These are phyloP conservation scores for Drosophila repleta DNA, from an alignment of 1,140 invertebrate species.

Conservation along the genomic window DNA sequence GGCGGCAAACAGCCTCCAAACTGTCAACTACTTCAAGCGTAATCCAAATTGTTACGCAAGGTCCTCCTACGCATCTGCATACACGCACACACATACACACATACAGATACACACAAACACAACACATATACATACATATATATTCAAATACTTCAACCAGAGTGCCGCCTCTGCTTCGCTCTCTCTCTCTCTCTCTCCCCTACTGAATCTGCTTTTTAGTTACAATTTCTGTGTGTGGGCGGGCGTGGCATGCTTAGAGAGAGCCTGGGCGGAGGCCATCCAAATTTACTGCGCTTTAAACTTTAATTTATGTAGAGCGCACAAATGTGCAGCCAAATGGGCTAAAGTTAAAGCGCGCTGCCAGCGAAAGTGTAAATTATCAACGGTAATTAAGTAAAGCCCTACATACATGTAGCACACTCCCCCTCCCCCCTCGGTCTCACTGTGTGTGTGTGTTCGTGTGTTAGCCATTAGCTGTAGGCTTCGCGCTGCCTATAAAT, in stretches of 20 bases:
- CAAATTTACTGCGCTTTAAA: constrained; percentile 74
- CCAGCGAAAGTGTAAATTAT: constrained; percentile 77
- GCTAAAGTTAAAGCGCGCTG: constrained; percentile 61
- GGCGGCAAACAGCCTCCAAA: constrained; percentile 18
- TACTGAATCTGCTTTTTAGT: constrained; percentile 44
- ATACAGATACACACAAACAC: background rate
- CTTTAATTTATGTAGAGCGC: constrained; percentile 74
- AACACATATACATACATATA: constrained; percentile 1
- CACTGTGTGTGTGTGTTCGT: background rate
- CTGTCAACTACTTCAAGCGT: constrained; percentile 75
- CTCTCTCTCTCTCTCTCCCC: background rate
- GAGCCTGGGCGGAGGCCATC: background rate
- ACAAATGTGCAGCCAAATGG: constrained; percentile 46
- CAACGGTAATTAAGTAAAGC: constrained; percentile 75
- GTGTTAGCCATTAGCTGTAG: constrained; percentile 53
- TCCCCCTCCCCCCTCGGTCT: too few relatives aligned
- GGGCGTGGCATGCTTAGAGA: background rate
- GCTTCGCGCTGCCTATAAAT: constrained; percentile 66
- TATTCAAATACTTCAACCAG: constrained; percentile 21
- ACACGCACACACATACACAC: constrained; percentile 16
- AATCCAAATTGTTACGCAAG: constrained; percentile 79
- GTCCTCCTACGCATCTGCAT: constrained; percentile 5
- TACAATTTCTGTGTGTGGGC: constrained; percentile 20
- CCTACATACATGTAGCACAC: constrained; percentile 23
- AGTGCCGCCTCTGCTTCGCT: too few relatives aligned